phyloP scores from a whole-genome alignment of 2,888 invertebrate genomes.

The Drymonia ruficornis region DNA sequence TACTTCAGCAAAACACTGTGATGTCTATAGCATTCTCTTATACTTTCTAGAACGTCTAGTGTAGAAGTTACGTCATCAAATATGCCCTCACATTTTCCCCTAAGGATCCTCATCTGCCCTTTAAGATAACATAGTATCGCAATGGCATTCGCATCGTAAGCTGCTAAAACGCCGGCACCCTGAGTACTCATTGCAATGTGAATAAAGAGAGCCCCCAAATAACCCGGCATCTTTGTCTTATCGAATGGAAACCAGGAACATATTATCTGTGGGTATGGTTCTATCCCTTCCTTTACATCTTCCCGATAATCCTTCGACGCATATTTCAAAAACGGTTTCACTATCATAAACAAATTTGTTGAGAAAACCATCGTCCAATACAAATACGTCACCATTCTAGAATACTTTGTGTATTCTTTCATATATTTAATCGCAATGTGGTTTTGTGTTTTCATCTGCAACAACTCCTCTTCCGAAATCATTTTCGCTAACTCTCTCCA shows the following conservation, averaged over 20 bases:
- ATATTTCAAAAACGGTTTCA: slow-evolving; percentile 54
- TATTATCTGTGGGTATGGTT: slow-evolving; percentile 60
- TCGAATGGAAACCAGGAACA: slow-evolving; percentile 71
- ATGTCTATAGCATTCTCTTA: slow-evolving; percentile 63
- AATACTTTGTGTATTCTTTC: slow-evolving; percentile 52
- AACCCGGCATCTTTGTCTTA: slow-evolving; percentile 58
- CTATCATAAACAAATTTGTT: slow-evolving; percentile 47
- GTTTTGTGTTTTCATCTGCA: slow-evolving; percentile 39
- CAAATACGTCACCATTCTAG: slow-evolving; percentile 53
- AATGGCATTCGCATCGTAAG: slow-evolving; percentile 58
- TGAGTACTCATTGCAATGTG: slow-evolving; percentile 53
- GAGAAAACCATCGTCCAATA: slow-evolving; percentile 55
- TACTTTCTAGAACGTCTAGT: slow-evolving; percentile 39
- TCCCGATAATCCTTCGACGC: slow-evolving; percentile 43
- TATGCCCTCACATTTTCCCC: slow-evolving; percentile 47
- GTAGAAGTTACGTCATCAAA: slow-evolving; percentile 39
- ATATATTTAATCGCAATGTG: slow-evolving; percentile 33
- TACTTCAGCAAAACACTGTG: slow-evolving; percentile 60
- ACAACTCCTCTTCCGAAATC: slow-evolving; percentile 50
- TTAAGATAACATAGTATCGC: slow-evolving; percentile 64
- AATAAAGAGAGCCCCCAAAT: slow-evolving; percentile 43
- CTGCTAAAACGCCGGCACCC: slow-evolving; percentile 55
- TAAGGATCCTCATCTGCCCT: slow-evolving; percentile 60
- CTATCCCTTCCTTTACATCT: slow-evolving; percentile 45
- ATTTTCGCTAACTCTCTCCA: slow-evolving; percentile 25